Evolutionary conservation across 1,140 invertebrate species (phyloP), one percentile per base, ranked within the genome.

Genomic region (Coelopa frigida): DNA sequence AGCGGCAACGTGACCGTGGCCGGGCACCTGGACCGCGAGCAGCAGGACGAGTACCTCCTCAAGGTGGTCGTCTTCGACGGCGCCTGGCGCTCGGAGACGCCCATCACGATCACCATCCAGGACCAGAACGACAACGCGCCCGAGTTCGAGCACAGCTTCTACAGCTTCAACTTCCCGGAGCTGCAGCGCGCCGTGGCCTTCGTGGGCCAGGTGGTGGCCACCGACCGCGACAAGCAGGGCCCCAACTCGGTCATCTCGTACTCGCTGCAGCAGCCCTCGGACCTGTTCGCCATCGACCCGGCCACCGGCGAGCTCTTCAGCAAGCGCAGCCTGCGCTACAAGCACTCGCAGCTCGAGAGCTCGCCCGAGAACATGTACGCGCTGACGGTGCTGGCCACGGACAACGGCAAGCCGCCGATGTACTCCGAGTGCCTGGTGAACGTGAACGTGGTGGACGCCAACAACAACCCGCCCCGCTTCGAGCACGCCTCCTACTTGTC

Each of bases 61-160:
- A 92, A 91, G 72, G 87, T 94, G 5, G 78, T 81, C 1, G 90
- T 86, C 2, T 83, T 83, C 1, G 91, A 95, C 70, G 89, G 89
- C 1, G 86, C 89, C 5, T 94, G 91, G 91, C 76, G 81, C 49
- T 78, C 85, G 1, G 88, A 90, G 69, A 94, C 91, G 2, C 83
- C 89, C 0, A 66, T 95, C 1, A 93, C 90, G 1, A 89, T 96
- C 18, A 91, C 89, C 2, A 89, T 96, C 44, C 89, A 94, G 70
- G 93, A 96, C 73, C 87, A 92, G 54, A 96, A 96, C 69, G 93
- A 96, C 63, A 94, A 94, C 67, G 80, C 89, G 0, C 93, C 93
- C 0, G 85, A 89, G 70, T 96, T 94, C 61, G 87, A 91, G 53
- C 79, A 88, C 57, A 82, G 83, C 1, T 84, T 79, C 49, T 95